Evolutionary conservation across 2,797 vertebrate species (phyloP), one percentile per base, ranked within the genome.

Genomic region (Perodicticus potto): DNA sequence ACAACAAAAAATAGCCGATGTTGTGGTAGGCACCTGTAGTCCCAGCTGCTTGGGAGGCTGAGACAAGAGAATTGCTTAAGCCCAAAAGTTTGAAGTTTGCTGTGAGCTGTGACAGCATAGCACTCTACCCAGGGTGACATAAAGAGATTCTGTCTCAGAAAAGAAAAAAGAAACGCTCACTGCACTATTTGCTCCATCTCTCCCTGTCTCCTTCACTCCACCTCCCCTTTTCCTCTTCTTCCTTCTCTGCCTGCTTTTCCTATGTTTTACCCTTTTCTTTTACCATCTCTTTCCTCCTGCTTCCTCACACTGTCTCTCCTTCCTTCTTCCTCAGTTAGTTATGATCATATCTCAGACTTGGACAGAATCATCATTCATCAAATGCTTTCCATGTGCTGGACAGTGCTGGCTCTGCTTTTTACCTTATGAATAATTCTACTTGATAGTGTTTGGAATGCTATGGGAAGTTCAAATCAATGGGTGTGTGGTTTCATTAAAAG

Each of bases 401-500:
- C 5, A 20, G n/a, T 69, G 63, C 34, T 57, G 63, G 6, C 6
- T 32, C 22, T 76, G 27, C 37, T 49, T 86, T 73, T 85, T 53
- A 61, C 5, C 27, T 45, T 23, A n/a, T 67, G 70, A 89, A 12
- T 67, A 55, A 40, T 72, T 81, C 63, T 29, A 49, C 5, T 85
- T 77, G n/a, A 14, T 61, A 69, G 57, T 86, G 29, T 22, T 93
- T 65, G 7, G 0, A 14, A 67, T 72, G 89, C 59, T 67, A 5
- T 67, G 5, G 25, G 23, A 69, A 76, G 32, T 77, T 81, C 76
- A 86, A 22, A 67, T 67, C 84, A 92, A 55, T 76, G 72, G 67
- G 5, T n/a, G 8, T 55, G 45, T 57, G 13, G 3, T 93, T 87
- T 65, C 40, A 73, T 93, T 85, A 86, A 93, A 95, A 93, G 85